Evolutionary conservation across 2,113 vertebrate genomes (phyloP), one percentile per base, ranked within the genome.

Genomic region (Paracanthobrama guichenoti): DNA sequence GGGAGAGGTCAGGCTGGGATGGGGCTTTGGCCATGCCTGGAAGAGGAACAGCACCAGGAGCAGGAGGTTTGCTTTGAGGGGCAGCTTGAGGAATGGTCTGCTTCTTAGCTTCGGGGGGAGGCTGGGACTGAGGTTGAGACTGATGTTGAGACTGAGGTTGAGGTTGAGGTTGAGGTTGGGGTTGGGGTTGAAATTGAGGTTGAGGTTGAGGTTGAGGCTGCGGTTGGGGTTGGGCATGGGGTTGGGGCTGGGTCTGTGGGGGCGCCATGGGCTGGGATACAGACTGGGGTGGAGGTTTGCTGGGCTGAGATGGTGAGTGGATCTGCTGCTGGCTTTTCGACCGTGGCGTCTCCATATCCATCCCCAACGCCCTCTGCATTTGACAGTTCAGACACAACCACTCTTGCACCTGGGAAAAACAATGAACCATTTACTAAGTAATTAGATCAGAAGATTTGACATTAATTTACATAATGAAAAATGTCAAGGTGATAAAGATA

Each of bases 311-410:
- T 11, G 97, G 97, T 75, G 96, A 98, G 89, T 96, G 95, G 83
- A 98, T 95, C 92, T 98, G 97, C 88, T 98, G 98, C 93, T 98
- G 97, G 93, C 97, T 99, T 91, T 98, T 98, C 91, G 97, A 98
- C 83, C 96, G 96, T 60, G 97, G 96, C n/a, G 97, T 98, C 83
- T 96, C 97, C 97, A 99, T 98, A 92, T 99, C 97, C 97, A 99
- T 99, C 79, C 98, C 98, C 91, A 99, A 88, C 0, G 98, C 97
- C 90, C 98, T 95, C 94, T 99, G 98, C 98, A 99, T 99, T 96
- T 99, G 98, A 94, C 98, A 99, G 93, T 99, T 99, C 89, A 99
- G 93, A 92, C 98, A 99, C 73, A 99, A 93, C 98, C 98, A 99
- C 90, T 99, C 98, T 85, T 99, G 95, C 73, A 99, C 96, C 98